A percentile compares a stretch with the other conserved stretches of the same genome.
phyloP scores from a whole-genome alignment of 2,113 vertebrate genomes.

The Helogale parvula region DNA sequence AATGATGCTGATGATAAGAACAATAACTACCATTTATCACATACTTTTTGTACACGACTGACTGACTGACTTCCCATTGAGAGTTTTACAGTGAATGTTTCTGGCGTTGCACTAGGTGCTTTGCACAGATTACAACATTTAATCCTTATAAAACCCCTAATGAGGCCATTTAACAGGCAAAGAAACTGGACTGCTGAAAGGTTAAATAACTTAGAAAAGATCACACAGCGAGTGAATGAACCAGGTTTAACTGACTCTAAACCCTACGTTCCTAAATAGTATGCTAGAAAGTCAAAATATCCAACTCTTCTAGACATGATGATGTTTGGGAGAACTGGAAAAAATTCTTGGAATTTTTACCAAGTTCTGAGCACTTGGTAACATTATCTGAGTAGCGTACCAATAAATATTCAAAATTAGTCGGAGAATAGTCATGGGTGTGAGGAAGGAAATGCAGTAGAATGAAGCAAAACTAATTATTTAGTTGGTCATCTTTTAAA shows the following conservation, averaged over 20 bases:
- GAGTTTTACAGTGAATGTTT: constrained; percentile 33
- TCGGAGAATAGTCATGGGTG: not conserved
- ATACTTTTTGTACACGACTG: not conserved
- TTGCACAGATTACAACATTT: constrained; percentile 50
- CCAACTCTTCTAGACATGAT: not conserved
- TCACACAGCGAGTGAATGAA: not conserved
- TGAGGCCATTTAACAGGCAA: constrained; percentile 19
- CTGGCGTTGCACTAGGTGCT: not conserved
- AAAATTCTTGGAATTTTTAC: not conserved
- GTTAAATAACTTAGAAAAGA: constrained; percentile 51
- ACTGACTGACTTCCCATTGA: not conserved
- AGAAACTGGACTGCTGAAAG: constrained; percentile 17
- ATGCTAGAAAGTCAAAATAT: not conserved
- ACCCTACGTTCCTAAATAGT: not conserved
- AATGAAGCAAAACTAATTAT: not conserved
- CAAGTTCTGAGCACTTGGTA: constrained; percentile 13
- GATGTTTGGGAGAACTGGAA: not conserved
- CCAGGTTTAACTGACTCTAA: not conserved
- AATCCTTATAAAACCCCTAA: constrained; percentile 55
- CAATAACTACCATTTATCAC: constrained; percentile 11
- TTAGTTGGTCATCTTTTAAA: not conserved
- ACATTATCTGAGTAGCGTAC: not conserved
- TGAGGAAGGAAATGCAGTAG: not conserved
- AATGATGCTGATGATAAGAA: constrained; percentile 29
- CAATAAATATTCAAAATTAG: not conserved